Conservation (phyloP, 2,113 vertebrate genomes). For the Urocitellus parryii region DNA sequence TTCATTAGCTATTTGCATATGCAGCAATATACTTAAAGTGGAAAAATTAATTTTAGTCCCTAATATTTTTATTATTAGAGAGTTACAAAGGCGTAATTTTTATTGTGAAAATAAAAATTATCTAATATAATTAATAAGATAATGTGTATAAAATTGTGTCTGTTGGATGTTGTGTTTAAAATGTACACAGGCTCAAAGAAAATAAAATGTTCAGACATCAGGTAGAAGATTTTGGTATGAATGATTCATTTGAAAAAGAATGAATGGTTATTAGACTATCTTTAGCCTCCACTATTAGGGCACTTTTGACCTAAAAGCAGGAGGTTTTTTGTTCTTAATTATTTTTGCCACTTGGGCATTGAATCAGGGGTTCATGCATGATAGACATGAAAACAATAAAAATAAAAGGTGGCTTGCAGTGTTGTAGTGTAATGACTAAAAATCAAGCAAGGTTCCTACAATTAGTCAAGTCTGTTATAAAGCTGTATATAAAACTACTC, state of each 20-base stretch:
- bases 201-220: background rate
- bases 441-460: background rate
- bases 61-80: background rate
- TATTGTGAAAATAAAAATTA: background rate
- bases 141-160: background rate
- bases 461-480: background rate
- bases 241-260: background rate
- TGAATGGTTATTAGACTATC: background rate
- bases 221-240: background rate
- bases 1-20: background rate
- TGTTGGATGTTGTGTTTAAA: background rate
- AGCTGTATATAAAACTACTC: background rate
- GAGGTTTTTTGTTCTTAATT: background rate
- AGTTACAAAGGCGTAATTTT: slow-evolving; percentile 18
- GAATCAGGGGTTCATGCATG: too few relatives aligned
- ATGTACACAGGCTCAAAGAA: background rate
- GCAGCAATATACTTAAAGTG: background rate
- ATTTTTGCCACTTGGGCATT: background rate
- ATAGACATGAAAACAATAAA: background rate
- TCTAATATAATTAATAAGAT: background rate
- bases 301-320: background rate
- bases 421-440: background rate
- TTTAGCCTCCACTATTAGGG: background rate
- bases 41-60: background rate
- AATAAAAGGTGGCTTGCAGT: background rate